Evolutionary conservation across 2,888 invertebrate genomes (phyloP), one percentile per base, ranked within the genome.

Genomic region (Agrilus cyanescens): DNA sequence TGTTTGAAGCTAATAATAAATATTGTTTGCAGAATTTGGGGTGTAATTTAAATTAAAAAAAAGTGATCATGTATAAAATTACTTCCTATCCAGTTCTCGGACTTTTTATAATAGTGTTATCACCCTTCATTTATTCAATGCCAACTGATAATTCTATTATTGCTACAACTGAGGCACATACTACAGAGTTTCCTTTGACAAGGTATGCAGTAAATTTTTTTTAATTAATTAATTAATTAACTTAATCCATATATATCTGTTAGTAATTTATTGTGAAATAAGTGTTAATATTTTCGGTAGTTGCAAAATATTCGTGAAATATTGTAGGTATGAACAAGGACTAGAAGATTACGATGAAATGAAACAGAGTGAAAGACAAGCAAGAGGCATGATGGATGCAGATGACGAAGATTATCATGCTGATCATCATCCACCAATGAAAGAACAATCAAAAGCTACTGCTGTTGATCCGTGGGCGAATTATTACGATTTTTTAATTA

Each of bases 401-500:
- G 71, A 72, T 44, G 69, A 70, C 45, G 59, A 71, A 30, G 70
- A 73, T 44, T 68, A 72, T 50, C 59, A 74, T 46, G 55, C 62
- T 45, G 69, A 72, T 47, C 58, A 65, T 31, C 66, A 71, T 38
- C 64, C 70, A 45, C 52, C 63, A 5, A 70, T 71, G 38, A 63
- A 70, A 32, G 62, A 69, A 40, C 70, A 77, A 64, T 62, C 67
- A 34, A 75, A 78, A 57, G 73, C 73, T 49, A 70, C 75, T 12
- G 78, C 78, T 63, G 69, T 72, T 20, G 85, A 85, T 61, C 82
- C 83, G 39, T 82, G 85, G 75, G 79, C 78, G 30, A 82, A 83
- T 0, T 88, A 88, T 65, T 87, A 87, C 59, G 87, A 88, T 64
- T 88, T 88, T 67, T 74, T 87, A 51, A 86, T 88, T 58, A 88